phyloP scores from a whole-genome alignment of 2,113 vertebrate genomes.

The Lathamus discolor region DNA sequence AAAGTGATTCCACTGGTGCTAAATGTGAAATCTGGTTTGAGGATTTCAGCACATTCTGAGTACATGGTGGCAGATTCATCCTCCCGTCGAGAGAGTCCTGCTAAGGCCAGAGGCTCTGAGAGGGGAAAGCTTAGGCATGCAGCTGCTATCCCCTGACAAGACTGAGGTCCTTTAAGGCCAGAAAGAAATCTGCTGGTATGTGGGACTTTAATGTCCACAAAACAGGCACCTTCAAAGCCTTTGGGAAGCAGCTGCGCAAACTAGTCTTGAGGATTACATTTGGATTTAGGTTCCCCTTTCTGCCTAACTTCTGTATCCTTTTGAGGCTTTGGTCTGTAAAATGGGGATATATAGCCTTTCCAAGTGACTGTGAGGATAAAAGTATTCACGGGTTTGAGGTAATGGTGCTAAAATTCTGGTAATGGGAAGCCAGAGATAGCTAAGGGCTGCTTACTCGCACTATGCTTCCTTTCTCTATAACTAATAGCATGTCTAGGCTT shows the following conservation, averaged over 20 bases:
- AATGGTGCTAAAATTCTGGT: conserved; percentile 66
- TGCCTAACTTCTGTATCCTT: background rate
- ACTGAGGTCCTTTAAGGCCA: background rate
- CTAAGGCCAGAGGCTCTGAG: background rate
- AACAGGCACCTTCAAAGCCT: background rate
- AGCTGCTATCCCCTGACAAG: background rate
- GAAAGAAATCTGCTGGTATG: background rate
- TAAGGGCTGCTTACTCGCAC: conserved; percentile 51
- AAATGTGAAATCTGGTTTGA: background rate
- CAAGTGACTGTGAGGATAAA: conserved; percentile 52
- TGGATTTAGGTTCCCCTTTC: background rate
- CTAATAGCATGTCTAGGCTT: conserved; percentile 58
- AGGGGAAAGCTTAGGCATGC: background rate
- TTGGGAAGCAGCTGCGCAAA: background rate
- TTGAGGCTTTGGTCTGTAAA: conserved; percentile 17
- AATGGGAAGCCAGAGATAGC: conserved; percentile 45
- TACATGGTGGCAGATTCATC: background rate
- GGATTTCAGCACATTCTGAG: background rate
- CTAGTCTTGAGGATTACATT: background rate
- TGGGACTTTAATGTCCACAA: background rate
- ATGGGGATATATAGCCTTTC: conserved; percentile 12
- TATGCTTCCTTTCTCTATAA: conserved; percentile 44
- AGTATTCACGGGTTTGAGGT: conserved; percentile 57
- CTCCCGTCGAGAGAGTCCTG: background rate
- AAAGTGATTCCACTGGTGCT: background rate